Evolutionary conservation across 1,140 invertebrate species (phyloP).

Genomic region (Drosophila sulfurigaster): DNA sequence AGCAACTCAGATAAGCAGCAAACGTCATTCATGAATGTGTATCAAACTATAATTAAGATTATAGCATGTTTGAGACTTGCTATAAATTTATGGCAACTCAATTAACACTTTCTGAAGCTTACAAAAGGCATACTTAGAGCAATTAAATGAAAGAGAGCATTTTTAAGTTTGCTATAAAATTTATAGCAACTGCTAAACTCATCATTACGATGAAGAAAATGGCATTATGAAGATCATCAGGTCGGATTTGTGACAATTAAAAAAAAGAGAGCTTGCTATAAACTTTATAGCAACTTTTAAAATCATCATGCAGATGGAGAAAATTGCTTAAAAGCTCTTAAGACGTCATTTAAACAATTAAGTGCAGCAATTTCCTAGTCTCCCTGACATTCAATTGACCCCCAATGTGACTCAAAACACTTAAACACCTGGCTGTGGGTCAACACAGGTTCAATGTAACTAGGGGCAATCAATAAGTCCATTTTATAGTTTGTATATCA

Average conservation of each 20-base stretch:
- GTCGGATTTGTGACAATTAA: too few species aligned
- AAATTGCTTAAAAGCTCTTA: background rate
- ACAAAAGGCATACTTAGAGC: too few species aligned
- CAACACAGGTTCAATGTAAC: conserved; percentile 49
- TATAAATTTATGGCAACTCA: conserved; percentile 30
- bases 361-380: conserved; percentile 2
- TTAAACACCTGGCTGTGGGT: conserved; percentile 39
- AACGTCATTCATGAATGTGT: background rate
- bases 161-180: background rate
- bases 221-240: too few species aligned
- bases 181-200: conserved; percentile 10
- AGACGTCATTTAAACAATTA: background rate
- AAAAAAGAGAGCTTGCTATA: background rate
- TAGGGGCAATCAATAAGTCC: conserved; percentile 30
- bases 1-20: background rate
- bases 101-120: background rate
- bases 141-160: background rate
- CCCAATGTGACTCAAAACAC: conserved; percentile 12
- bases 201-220: background rate
- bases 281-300: too few species aligned
- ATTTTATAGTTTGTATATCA: conserved; percentile 16
- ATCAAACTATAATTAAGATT: too few species aligned
- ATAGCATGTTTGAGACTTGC: background rate
- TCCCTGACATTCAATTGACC: conserved; percentile 28
- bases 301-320: too few species aligned